Evolutionary conservation across 2,888 invertebrate species (phyloP), one percentile per base, ranked within the genome.

Genomic region (Ecliptopera silaceata): DNA sequence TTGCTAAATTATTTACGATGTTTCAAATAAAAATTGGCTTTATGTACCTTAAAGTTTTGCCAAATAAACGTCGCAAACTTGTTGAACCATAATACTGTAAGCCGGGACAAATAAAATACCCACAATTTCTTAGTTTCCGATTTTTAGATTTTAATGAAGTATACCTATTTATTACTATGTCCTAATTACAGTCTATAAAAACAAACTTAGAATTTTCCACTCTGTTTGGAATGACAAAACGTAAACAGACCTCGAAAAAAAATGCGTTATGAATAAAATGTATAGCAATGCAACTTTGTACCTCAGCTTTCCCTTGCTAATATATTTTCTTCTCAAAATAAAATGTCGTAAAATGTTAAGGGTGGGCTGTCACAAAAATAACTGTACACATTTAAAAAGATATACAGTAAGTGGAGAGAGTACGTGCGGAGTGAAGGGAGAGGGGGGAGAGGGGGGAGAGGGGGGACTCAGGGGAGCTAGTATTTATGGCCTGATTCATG

Each of bases 331-430:
- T 65, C 57, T 66, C 65, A 64, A 66, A 71, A 76, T 76, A 74
- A 79, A 79, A 72, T 71, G 68, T 73, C 72, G 73, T 71, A 74
- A 76, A 74, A 78, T 73, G 75, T 72, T 72, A 70, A 69, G 74
- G 76, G 79, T 61, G 60, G 75, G 79, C 82, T 88, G 88, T 88
- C 88, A 88, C 78, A 88, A 87, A 86, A 88, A 88, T 88, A 86
- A 80, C 84, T 74, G 75, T 77, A 77, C 80, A 77, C 81, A 80
- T 88, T 87, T 84, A 85, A 86, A 86, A 82, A 85, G 86, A 87
- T 82, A 84, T 84, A 86, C 80, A 79, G 80, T 82, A 78, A 78
- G 65, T 65, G 76, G 79, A 77, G 74, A 66, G 63, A 66, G 79
- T 82, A 84, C 86, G 87, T 86, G 84, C 71, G 71, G 13, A 15